Conservation (phyloP, 2,888 invertebrate species). For the Acanthococcus lagerstroemiae region DNA sequence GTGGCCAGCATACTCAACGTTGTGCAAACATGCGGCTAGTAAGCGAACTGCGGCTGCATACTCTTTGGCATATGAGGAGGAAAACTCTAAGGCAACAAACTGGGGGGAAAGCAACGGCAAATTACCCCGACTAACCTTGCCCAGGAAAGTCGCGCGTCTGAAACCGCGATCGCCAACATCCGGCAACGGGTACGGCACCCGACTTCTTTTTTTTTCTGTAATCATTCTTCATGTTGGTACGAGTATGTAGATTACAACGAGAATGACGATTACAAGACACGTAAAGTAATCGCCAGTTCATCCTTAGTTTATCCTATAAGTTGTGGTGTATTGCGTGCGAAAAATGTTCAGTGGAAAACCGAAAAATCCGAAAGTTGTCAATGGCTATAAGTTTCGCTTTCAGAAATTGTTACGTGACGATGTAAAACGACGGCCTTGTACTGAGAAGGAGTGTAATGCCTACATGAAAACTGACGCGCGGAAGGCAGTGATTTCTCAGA, state of each 20-base stretch:
- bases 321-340: too few relatives aligned
- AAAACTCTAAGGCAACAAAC: too few relatives aligned
- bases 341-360: neutral
- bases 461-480: neutral
- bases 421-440: neutral
- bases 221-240: neutral
- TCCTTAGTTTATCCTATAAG: neutral
- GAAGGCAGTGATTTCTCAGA: neutral
- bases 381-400: neutral
- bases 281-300: neutral
- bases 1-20: too few relatives aligned
- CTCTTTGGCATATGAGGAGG: too few relatives aligned
- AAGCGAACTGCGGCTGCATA: too few relatives aligned
- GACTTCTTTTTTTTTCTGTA: too few relatives aligned
- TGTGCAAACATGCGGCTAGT: too few relatives aligned
- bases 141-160: too few relatives aligned
- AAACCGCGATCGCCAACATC: too few relatives aligned
- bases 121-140: too few relatives aligned
- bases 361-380: neutral
- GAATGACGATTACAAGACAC: neutral
- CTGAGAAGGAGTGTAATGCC: neutral
- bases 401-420: neutral
- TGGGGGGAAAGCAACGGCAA: too few relatives aligned
- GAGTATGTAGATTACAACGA: neutral
- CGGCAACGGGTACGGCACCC: too few relatives aligned